phyloP scores from a whole-genome alignment of 1,140 invertebrate genomes.

The Drosophila sp. region DNA sequence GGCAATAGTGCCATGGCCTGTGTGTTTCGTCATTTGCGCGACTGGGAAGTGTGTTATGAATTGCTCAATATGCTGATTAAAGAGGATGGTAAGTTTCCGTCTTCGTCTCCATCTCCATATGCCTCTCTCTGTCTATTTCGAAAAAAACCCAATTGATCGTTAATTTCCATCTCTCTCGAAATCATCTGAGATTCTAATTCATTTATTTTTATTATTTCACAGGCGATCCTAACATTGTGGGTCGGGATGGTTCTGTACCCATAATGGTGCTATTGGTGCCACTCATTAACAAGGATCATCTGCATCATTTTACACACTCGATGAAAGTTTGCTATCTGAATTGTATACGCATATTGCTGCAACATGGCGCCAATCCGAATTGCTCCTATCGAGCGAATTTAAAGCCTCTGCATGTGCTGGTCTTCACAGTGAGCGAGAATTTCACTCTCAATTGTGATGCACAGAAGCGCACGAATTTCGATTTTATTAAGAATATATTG shows the following conservation, averaged over 20 bases:
- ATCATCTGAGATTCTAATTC: not conserved
- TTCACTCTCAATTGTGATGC: constrained; percentile 87
- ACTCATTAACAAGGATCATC: constrained; percentile 89
- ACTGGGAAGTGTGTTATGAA: constrained; percentile 91
- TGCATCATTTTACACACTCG: constrained; percentile 89
- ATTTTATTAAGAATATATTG: constrained; percentile 87
- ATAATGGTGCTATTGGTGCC: constrained; percentile 90
- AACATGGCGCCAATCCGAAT: constrained; percentile 89
- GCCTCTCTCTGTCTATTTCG: not conserved
- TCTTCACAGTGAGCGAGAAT: constrained; percentile 89
- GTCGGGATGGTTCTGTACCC: constrained; percentile 88
- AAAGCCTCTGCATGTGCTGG: constrained; percentile 89
- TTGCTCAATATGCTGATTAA: constrained; percentile 88
- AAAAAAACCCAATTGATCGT: not conserved
- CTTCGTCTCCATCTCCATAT: not conserved
- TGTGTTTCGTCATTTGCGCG: constrained; percentile 88
- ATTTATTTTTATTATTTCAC: constrained; percentile 18
- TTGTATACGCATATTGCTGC: constrained; percentile 88
- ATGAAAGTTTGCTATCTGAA: constrained; percentile 91
- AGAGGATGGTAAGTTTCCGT: constrained; percentile 85
- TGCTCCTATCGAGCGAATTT: constrained; percentile 88
- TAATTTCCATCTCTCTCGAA: too few relatives aligned
- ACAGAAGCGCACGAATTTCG: constrained; percentile 87
- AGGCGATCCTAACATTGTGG: constrained; percentile 88
- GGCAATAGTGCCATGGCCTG: constrained; percentile 89